Base-by-base conservation (phyloP, 2,113 vertebrate genomes). In the Parus major region DNA sequence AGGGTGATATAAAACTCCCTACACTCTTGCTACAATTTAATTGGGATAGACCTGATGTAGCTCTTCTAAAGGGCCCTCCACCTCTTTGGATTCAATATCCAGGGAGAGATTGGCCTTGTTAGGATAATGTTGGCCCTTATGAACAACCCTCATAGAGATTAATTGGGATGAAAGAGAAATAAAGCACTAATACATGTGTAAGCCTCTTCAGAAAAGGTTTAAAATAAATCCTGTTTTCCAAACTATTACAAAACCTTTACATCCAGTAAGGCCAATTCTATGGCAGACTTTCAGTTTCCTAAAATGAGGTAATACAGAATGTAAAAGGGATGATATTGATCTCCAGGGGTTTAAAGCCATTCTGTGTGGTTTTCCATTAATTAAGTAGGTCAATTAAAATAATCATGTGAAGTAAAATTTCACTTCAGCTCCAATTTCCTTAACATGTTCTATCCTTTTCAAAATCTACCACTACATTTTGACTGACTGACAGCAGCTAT, bases 171-270 rank as follows among this genome's bases (percentile, higher is more conserved):
- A 87, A 85, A 59, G 27, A 90, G 61, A 92, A 94, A 85, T 65
- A 86, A 29, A 87, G 14, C 9, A 35, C 49, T 85, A 94, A 69
- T 77, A 78, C 70, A 86, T 14, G 15, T 77, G 52, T 63, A 92
- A 87, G 29, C 66, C 36, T 90, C 63, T 88, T 77, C 75, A 81
- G 64, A 82, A 93, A 63, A 75, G 25, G 25, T 42, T 56, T 87
- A 83, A 78, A 86, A 64, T 63, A 92, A 55, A 52, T 55, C 75
- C 50, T 93, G 75, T 88, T 95, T 93, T 94, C 63, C 81, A 76
- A 86, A 88, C 29, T 41, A 7, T 79, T 90, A n/a, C 0, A 1
- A 77, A 82, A 73, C 10, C 25, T 53, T 41, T 76, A 55, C 4
- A 15, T 88, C 39, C 59, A 93, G 20, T 24, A 88, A 91, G 18